A percentile compares a stretch with the other conserved stretches of the same genome.
Conservation (phyloP, 2,113 vertebrate genomes). For the Sisor rabdophorus region DNA sequence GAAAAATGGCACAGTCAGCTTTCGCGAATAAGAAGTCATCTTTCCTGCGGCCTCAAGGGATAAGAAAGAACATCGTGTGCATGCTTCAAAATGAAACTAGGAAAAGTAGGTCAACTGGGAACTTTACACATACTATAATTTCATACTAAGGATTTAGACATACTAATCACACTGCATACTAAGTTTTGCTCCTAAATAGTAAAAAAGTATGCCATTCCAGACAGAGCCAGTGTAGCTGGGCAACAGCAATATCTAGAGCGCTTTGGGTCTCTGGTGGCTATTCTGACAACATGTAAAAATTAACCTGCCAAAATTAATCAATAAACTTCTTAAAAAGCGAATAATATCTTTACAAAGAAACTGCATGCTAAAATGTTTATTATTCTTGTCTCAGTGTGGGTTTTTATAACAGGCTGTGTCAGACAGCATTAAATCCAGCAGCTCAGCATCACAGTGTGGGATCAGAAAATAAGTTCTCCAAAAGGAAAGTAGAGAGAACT, state of each 20-base stretch:
- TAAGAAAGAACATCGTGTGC: too few relatives aligned
- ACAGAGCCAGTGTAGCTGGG: neutral
- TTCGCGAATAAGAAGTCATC: too few relatives aligned
- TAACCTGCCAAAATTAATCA: conserved; percentile 22
- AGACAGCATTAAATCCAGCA: conserved; percentile 8
- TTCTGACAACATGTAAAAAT: conserved; percentile 20
- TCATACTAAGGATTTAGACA: too few relatives aligned
- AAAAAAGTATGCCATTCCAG: too few relatives aligned
- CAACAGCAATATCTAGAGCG: neutral
- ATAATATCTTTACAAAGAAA: conserved; percentile 28
- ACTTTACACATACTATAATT: too few relatives aligned
- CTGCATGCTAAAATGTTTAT: neutral
- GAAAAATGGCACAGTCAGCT: too few relatives aligned
- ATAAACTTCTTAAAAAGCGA: conserved; percentile 31
- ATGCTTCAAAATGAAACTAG: too few relatives aligned
- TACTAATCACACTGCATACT: too few relatives aligned
- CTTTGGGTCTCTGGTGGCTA: neutral
- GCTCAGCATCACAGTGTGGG: neutral
- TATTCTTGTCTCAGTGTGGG: neutral
- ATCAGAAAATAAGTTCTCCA: conserved; percentile 13
- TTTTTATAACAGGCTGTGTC: conserved; percentile 21
- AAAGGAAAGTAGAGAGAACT: neutral
- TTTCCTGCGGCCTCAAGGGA: too few relatives aligned
- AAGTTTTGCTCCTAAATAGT: too few relatives aligned
- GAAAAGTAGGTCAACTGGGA: too few relatives aligned